phyloP scores from a whole-genome alignment of 2,113 vertebrate species.

The Tychaedon coryphoeus region DNA sequence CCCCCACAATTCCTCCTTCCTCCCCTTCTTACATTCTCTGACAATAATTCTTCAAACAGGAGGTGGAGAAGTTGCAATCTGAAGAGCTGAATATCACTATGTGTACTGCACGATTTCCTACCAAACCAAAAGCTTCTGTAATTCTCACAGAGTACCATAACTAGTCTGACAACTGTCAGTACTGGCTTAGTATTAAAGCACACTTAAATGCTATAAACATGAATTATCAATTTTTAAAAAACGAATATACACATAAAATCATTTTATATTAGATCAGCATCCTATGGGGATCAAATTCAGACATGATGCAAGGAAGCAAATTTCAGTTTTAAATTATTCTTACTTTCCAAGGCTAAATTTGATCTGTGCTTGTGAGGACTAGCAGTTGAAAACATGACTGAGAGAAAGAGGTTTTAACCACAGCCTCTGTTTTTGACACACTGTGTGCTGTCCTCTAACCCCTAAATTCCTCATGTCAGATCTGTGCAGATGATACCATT shows the following conservation, averaged over 20 bases:
- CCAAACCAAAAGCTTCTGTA: background rate
- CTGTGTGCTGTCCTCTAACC: background rate
- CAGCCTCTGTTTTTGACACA: background rate
- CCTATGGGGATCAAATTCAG: background rate
- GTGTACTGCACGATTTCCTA: background rate
- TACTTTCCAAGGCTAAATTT: background rate
- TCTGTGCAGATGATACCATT: background rate
- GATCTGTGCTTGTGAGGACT: background rate
- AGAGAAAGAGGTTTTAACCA: background rate
- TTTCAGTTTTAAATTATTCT: background rate
- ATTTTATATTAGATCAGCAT: background rate
- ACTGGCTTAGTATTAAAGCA: background rate
- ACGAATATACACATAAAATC: background rate
- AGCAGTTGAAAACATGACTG: background rate
- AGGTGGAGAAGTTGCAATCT: background rate
- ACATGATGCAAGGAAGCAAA: background rate
- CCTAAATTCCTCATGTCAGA: background rate
- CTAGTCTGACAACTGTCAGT: background rate
- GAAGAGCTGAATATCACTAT: background rate
- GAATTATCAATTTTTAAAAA: background rate
- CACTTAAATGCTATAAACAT: background rate
- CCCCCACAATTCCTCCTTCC: background rate
- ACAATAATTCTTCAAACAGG: background rate
- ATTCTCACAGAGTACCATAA: background rate
- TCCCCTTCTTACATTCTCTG: background rate